Evolutionary conservation across 2,797 vertebrate species (phyloP), one percentile per base, ranked within the genome.

Genomic region (Gobio occitaniae): DNA sequence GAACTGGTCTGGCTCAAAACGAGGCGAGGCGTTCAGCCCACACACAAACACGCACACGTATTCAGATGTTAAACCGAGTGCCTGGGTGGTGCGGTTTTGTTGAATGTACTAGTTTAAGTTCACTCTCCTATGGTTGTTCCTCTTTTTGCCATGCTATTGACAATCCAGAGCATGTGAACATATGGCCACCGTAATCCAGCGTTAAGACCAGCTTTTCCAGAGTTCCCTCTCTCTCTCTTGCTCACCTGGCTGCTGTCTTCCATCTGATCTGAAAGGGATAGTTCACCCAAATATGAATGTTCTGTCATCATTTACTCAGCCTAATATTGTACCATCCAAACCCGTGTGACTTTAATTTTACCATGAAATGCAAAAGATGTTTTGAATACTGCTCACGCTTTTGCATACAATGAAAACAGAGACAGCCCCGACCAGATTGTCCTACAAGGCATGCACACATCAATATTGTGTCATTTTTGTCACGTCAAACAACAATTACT

Each of bases 101-200:
- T 77, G 8, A 38, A n/a, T 72, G 11, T 29, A 61, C n/a, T 15
- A 59, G 32, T 66, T 44, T 29, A 32, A 68, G 59, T 65, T 75
- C 47, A 66, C 81, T 6, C 19, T 41, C 32, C 21, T 25, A 44
- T 68, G 21, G 48, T 41, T 78, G 52, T 54, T 68, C 12, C 54
- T 82, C 59, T 54, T 76, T 65, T 13, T 68, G 70, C 9, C 32
- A 17, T 83, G 70, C 44, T n/a, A 83, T 36, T 38, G 32, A 52
- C 65, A 25, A 48, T 10, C 17, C 16, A 71, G 65, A 69, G 78
- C 13, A 70, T 76, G 80, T 66, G 76, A 83, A 74, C 82, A 87
- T 83, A 87, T 87, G 86, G 86, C 59, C 3, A 16, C n/a, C 74
- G 81, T 87, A 87, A 87, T 87, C 86, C 50, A 75, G 77, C 2